Base-by-base conservation (phyloP, 2,113 vertebrate species). In the Falco punctatus region DNA sequence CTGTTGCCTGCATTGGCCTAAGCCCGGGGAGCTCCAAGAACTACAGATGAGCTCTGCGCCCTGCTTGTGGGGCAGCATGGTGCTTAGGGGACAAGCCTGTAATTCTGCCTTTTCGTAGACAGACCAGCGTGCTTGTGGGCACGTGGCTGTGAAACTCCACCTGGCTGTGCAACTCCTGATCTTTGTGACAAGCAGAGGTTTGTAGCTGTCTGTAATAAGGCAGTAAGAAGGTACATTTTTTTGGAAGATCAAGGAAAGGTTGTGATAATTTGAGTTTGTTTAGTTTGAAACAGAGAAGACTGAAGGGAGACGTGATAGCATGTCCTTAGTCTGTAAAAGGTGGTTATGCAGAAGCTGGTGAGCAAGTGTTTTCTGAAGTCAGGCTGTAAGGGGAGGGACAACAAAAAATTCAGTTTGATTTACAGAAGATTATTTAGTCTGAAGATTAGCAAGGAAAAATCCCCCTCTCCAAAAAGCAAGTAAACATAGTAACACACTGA, bases 121-220 rank as follows among this genome's bases (percentile, higher is more conserved):
- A 5, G 1, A 1, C 1, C 2, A 27, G 13, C 9, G 15, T 3
- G 1, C 13, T 28, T 49, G 7, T 35, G 62, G 48, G 44, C 24
- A 11, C 1, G 0, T 1, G 4, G 33, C 15, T 74, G 48, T 75
- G 66, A 51, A 67, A 42, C 32, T 40, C 24, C 1, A 0, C 30
- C 12, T 65, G 72, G 35, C 52, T 44, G 17, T 0, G 0, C 32
- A 15, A 17, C 19, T 61, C 32, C 51, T 62, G 35, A 40, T 70
- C 51, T 52, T 62, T 51, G 30, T 0, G 0, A 21, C 2, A 23
- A 22, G 35, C 33, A 44, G 48, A 75, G 16, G 16, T 61, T 57
- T 90, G 40, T 19, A 80, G 46, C 24, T 2, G 1, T 80, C 67
- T 80, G 30, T 35, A 49, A 69, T 21, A n/a, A 80, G 67, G n/a